Base-by-base conservation (phyloP, 2,113 vertebrate species). In the Choloepus hoffmanni region DNA sequence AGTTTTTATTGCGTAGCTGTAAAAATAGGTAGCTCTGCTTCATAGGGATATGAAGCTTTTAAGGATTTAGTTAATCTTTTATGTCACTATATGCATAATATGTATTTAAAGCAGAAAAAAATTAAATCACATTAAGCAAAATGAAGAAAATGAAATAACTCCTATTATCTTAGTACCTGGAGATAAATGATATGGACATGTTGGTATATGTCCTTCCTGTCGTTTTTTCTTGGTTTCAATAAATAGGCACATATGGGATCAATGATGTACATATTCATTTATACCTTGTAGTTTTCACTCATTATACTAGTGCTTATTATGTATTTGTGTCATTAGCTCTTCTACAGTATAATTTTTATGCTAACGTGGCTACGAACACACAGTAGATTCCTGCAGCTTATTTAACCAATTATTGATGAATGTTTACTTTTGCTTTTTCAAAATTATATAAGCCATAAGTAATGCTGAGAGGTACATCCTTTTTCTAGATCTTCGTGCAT, bases 1-100 rank as follows among this genome's bases (percentile, higher is more conserved):
- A 26, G 50, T 72, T 73, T 89, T 91, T 77, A 67, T 62, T 67
- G 4, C 23, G 26, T 67, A 45, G 28, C 70, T 77, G 14, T 88
- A 62, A 91, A 50, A 95, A 85, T 26, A 96, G 33, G 28, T 70
- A 65, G 48, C 62, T 85, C n/a, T 70, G 55, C 53, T 67, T 93
- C 72, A 45, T 62, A 72, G 55, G 1, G 23, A 73, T 87, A 78
- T 15, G 23, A 26, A 68, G 63, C 60, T 19, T 73, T 84, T 63
- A 86, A 95, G 88, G 10, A 95, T 90, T 92, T 94, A 10, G 67
- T 62, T 55, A 58, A 24, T 11, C 40, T 16, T 48, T 84, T 84
- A 70, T 87, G 18, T 68, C 70, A 30, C 73, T 63, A 33, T 13
- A 85, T 84, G 16, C 79, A 8, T 65, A 60, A 55, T 19, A 65